Evolutionary conservation across 2,888 invertebrate genomes (phyloP), one percentile per base, ranked within the genome.

Genomic region (Adineta ricciae): DNA sequence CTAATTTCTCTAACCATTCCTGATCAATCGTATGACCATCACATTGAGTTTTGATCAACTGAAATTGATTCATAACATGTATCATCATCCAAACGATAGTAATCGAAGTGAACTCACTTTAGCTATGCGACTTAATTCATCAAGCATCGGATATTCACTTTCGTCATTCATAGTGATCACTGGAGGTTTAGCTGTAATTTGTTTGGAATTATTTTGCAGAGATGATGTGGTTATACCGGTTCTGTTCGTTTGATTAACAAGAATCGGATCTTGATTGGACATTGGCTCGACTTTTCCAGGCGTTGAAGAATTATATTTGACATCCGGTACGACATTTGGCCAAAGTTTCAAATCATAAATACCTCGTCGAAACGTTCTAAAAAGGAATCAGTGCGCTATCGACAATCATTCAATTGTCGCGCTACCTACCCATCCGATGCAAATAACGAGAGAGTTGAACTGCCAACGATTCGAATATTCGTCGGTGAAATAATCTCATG

Each of bases 1-100:
- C 96, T 85, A 98, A 92, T 86, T 97, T 92, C 91, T 99, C 98
- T 87, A 99, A 91, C 98, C 98, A 99, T 91, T 97, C 97, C 83
- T 97, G 94, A 92, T 96, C 95, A 52, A 94, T 94, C 91, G 99
- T 94, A 89, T 96, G 95, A 21, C 97, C 97, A 90, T 95, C 95
- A 85, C 95, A 92, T 89, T 97, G 96, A 89, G 96, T 96, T 90
- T 97, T 97, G 0, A 95, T 95, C 78, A 97, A 91, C 91, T 92
- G n/a, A 78, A 78, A 41, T 41, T 2, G 2, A 50, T 50, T 2
- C 11, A 50, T 7, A 50, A 50, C 19, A 50, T 87, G 5, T 88
- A 87, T 56, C 19, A 84, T n/a, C n/a, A n/a, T n/a, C n/a, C n/a
- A n/a, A n/a, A n/a, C n/a, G n/a, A 49, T 73, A 27, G 11, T 3